These are phyloP conservation scores for Ptychochromis oligacanthus DNA, from an alignment of 2,113 vertebrate species.

Conservation along the genomic window DNA sequence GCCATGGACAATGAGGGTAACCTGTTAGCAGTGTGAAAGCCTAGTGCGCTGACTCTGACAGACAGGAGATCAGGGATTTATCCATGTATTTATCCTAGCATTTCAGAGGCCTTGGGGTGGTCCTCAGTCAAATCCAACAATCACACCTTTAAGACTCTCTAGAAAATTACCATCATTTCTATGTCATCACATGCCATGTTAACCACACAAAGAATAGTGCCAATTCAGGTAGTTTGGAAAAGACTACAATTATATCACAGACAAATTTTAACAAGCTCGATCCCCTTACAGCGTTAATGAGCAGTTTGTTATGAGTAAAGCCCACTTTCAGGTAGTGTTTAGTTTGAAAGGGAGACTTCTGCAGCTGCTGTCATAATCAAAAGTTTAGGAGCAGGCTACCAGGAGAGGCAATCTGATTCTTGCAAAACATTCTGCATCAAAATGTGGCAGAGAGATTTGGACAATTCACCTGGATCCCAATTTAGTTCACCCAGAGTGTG, in stretches of 20 bases:
- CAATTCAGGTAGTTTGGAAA: constrained; percentile 62
- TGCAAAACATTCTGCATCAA: constrained; percentile 21
- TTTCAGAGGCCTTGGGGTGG: constrained; percentile 73
- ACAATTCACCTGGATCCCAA: constrained; percentile 38
- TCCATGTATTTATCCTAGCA: constrained; percentile 66
- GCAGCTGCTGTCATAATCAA: constrained; percentile 45
- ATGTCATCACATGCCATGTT: constrained; percentile 61
- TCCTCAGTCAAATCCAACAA: constrained; percentile 77
- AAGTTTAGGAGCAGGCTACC: constrained; percentile 25
- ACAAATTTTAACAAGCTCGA: constrained; percentile 70
- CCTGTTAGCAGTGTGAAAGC: constrained; percentile 64
- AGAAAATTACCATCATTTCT: constrained; percentile 74
- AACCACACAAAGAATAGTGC: constrained; percentile 69
- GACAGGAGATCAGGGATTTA: constrained; percentile 70
- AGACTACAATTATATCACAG: constrained; percentile 72
- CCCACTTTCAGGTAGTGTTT: constrained; percentile 45
- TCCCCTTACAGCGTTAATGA: constrained; percentile 53
- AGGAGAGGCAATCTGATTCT: constrained; percentile 14
- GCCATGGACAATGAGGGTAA: constrained; percentile 38
- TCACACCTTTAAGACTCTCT: constrained; percentile 69
- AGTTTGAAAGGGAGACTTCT: constrained; percentile 45
- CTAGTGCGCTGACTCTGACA: constrained; percentile 69
- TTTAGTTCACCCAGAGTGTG: constrained; percentile 31
- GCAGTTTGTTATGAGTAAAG: constrained; percentile 63
- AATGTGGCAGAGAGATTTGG: constrained; percentile 48